Conservation (phyloP, 2,888 invertebrate species). For the Hypomecis punctinalis region DNA sequence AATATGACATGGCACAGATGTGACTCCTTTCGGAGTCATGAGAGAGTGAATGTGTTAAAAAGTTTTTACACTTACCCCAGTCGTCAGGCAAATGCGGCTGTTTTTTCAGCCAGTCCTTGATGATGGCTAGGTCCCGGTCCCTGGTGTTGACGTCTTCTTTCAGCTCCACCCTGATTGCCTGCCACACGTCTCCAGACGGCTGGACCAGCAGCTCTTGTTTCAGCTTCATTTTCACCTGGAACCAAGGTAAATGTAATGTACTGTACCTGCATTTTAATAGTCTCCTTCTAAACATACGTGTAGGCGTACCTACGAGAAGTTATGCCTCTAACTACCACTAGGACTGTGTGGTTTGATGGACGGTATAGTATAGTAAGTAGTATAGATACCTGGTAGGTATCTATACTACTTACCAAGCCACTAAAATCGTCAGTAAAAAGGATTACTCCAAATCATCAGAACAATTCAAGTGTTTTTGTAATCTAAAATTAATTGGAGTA, state of each 20-base stretch:
- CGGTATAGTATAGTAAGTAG: no score
- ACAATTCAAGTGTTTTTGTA: no score
- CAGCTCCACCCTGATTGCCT: slow-evolving; percentile 87
- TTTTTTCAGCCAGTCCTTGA: slow-evolving; percentile 87
- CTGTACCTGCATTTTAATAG: no score
- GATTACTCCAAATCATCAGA: no score
- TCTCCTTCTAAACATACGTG: no score
- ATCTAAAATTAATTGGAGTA: no score
- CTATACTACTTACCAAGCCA: no score
- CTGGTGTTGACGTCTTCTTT: slow-evolving; percentile 87
- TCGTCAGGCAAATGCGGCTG: slow-evolving; percentile 87
- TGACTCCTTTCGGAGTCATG: background rate
- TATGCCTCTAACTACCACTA: no score
- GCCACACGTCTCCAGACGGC: slow-evolving; percentile 88
- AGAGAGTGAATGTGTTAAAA: background rate
- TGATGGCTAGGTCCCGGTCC: slow-evolving; percentile 83
- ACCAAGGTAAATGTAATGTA: slow-evolving; percentile 6
- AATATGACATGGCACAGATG: background rate
- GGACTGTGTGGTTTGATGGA: no score
- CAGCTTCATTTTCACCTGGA: slow-evolving; percentile 73
- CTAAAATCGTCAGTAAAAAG: no score
- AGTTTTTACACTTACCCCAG: slow-evolving; percentile 70
- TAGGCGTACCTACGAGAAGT: no score
- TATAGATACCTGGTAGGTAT: no score
- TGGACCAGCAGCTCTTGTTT: slow-evolving; percentile 86